phyloP scores from a whole-genome alignment of 2,113 vertebrate genomes.

The Phalacrocorax aristotelis region DNA sequence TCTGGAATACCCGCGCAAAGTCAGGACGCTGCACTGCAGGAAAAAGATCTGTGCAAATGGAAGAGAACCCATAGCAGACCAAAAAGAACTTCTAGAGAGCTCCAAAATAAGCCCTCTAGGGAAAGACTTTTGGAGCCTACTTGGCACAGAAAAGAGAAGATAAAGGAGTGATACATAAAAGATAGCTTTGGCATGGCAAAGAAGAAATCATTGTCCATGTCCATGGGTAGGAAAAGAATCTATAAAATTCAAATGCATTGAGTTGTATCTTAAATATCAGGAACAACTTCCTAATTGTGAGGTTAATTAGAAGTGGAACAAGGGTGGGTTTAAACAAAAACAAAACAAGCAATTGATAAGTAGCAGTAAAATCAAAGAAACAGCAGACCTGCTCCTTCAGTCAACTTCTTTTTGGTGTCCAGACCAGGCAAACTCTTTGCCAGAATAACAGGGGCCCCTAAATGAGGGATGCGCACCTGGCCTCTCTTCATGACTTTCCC shows the following conservation, averaged over 20 bases:
- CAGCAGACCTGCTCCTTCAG: neutral
- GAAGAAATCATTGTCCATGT: neutral
- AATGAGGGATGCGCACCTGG: neutral
- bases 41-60: neutral
- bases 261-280: neutral
- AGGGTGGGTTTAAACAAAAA: neutral
- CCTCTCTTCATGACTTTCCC: neutral
- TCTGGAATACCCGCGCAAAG: neutral
- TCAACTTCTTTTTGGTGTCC: neutral
- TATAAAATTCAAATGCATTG: neutral
- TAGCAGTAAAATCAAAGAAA: neutral
- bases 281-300: neutral
- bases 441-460: neutral
- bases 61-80: neutral
- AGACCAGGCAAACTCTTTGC: neutral
- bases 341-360: neutral
- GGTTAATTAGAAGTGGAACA: neutral
- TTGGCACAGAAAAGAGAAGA: neutral
- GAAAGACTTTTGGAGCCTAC: neutral
- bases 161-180: neutral
- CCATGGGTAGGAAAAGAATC: neutral
- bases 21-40: neutral
- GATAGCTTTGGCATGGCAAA: neutral
- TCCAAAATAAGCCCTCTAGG: neutral
- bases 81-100: neutral